These are phyloP conservation scores for Zosterops lateralis DNA, from an alignment of 2,113 vertebrate genomes.

Conservation along the genomic window DNA sequence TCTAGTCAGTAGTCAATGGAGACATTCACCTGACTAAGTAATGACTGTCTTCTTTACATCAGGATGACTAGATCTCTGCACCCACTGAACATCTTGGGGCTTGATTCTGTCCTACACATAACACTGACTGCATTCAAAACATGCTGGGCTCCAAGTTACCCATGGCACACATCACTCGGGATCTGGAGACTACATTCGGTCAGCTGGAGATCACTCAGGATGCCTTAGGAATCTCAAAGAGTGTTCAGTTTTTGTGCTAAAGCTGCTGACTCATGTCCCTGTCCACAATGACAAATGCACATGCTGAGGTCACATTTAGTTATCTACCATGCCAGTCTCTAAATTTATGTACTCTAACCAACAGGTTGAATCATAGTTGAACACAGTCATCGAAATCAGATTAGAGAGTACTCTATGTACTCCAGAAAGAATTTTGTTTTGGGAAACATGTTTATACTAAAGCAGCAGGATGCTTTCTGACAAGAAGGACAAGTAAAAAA, in stretches of 20 bases:
- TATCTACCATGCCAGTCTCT: neutral
- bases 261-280: neutral
- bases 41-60: neutral
- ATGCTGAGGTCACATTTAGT: neutral
- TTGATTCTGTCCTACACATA: neutral
- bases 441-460: neutral
- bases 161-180: neutral
- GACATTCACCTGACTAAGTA: neutral
- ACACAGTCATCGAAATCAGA: neutral
- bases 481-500: neutral
- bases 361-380: neutral
- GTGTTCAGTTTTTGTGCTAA: neutral
- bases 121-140: rapidly evolving
- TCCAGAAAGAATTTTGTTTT: neutral
- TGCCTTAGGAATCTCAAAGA: neutral
- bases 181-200: neutral
- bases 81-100: neutral
- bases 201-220: neutral
- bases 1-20: neutral
- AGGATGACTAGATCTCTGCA: neutral
- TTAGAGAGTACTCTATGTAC: neutral
- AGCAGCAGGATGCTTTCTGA: rapidly evolving
- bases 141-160: rapidly evolving
- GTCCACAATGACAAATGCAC: rapidly evolving
- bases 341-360: neutral